phyloP scores from a whole-genome alignment of 1,140 invertebrate genomes.

The Drosophila nasuta region DNA sequence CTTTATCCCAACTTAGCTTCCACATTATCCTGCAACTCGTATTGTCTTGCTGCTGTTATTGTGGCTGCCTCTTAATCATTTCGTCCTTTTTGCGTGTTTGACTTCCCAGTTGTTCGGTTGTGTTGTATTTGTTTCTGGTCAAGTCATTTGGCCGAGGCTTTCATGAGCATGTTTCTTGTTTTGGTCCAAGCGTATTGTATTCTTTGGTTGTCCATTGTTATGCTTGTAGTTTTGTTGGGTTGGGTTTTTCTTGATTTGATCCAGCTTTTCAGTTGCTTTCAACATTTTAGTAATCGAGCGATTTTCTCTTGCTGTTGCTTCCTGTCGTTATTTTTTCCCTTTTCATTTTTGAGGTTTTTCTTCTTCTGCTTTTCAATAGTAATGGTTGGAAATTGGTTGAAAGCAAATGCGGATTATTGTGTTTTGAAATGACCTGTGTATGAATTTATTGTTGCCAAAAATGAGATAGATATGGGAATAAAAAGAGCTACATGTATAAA shows the following conservation, averaged over 20 bases:
- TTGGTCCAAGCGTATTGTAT: conserved; percentile 28
- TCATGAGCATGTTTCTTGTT: conserved; percentile 41
- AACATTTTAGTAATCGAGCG: conserved; percentile 40
- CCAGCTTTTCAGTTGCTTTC: conserved; percentile 24
- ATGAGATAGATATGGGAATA: not conserved
- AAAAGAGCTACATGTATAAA: not conserved
- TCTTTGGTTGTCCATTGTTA: conserved; percentile 33
- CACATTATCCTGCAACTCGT: conserved; percentile 22
- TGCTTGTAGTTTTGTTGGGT: conserved; percentile 27
- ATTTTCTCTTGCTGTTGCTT: conserved; percentile 3
- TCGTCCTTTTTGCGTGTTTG: conserved; percentile 44
- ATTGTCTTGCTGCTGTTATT: conserved; percentile 23
- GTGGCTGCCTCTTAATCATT: conserved; percentile 36
- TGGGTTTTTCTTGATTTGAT: conserved; percentile 26
- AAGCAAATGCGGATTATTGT: conserved; percentile 14
- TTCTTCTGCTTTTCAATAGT: conserved; percentile 23
- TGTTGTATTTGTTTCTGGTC: conserved; percentile 48
- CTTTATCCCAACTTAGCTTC: conserved; percentile 12
- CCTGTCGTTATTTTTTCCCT: not conserved
- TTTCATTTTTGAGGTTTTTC: conserved; percentile 15
- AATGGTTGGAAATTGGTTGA: conserved; percentile 42
- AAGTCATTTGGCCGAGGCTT: conserved; percentile 43
- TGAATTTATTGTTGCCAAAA: not conserved
- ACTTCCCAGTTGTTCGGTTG: conserved; percentile 18
- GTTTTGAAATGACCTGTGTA: not conserved